phyloP scores from a whole-genome alignment of 2,888 invertebrate genomes.

The Ligdia adustata region DNA sequence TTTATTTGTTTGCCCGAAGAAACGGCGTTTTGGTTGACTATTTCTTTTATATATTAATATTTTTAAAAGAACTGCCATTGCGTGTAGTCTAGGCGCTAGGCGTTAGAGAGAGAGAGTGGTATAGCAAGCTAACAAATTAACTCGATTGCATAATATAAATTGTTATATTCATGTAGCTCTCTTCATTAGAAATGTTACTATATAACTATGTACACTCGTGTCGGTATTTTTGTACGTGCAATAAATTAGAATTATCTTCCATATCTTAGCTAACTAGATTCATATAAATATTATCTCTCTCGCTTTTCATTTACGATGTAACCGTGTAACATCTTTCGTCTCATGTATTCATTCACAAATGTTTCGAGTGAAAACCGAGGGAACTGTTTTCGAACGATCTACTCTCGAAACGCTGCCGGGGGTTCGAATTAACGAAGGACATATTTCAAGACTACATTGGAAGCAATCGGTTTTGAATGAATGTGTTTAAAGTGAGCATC shows the following conservation, averaged over 20 bases:
- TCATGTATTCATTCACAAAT: conserved; percentile 47
- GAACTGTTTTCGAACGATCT: conserved; percentile 19
- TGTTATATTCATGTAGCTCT: conserved; percentile 29
- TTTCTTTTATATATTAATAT: conserved; percentile 28
- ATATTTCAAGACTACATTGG: too few relatives aligned
- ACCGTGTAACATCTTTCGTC: conserved; percentile 49
- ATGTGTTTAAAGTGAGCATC: too few relatives aligned
- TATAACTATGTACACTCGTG: conserved; percentile 34
- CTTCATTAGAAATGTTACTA: conserved; percentile 24
- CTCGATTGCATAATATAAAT: conserved; percentile 15
- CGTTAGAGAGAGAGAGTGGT: neutral
- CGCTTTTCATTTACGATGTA: conserved; percentile 68
- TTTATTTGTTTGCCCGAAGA: conserved; percentile 30
- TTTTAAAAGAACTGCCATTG: conserved; percentile 13
- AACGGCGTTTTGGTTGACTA: conserved; percentile 24
- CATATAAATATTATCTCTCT: conserved; percentile 54
- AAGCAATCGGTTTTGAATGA: too few relatives aligned
- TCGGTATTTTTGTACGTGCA: conserved; percentile 80
- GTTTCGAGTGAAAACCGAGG: conserved; percentile 40
- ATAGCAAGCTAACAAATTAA: conserved; percentile 28
- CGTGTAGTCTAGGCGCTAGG: neutral
- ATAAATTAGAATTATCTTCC: conserved; percentile 74
- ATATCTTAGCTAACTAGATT: conserved; percentile 81
- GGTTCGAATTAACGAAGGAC: too few relatives aligned
- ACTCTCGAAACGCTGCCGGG: conserved; percentile 48